Percentiles rank a stretch among this genome's conserved stretches.
These are phyloP conservation scores for Sternarchorhynchus goeldii DNA, from an alignment of 2,797 vertebrate species.

Conservation along the genomic window DNA sequence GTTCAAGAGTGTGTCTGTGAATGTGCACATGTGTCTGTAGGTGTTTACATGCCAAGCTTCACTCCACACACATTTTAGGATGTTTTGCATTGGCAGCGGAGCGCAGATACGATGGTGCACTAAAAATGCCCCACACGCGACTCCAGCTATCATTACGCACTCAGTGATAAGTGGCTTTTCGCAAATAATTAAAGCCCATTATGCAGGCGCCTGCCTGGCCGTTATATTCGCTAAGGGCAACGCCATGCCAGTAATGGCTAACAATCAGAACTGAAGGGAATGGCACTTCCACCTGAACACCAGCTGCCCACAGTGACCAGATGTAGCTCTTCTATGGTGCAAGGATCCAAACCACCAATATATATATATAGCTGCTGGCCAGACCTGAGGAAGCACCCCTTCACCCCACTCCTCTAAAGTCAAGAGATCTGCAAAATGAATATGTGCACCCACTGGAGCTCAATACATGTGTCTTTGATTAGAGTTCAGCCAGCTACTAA, in stretches of 20 bases:
- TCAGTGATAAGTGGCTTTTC: conserved; percentile 67
- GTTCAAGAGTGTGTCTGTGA: background rate
- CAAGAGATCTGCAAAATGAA: conserved; percentile 7
- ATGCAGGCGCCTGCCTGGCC: conserved; percentile 60
- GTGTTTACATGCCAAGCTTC: conserved; percentile 53
- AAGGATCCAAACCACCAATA: conserved; percentile 12
- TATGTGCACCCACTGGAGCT: conserved; percentile 16
- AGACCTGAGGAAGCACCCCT: conserved; percentile 14
- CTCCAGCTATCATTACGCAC: conserved; percentile 67
- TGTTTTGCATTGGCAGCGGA: conserved; percentile 50
- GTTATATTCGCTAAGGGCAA: conserved; percentile 49
- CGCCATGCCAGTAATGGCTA: conserved; percentile 62
- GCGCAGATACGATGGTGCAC: conserved; percentile 40
- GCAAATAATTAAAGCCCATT: conserved; percentile 79
- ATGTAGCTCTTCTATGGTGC: conserved; percentile 4
- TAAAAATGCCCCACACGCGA: conserved; percentile 74
- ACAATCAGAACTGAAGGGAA: conserved; percentile 22
- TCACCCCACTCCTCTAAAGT: background rate
- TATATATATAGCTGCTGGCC: conserved; percentile 17
- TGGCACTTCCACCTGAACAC: background rate
- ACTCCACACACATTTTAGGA: conserved; percentile 58
- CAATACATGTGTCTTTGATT: conserved; percentile 18
- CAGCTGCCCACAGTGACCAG: conserved; percentile 11
- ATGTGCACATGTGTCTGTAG: conserved; percentile 1
- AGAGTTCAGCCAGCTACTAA: background rate